These are phyloP conservation scores for Mesoligia furuncula DNA, from an alignment of 2,888 invertebrate species.

Conservation along the genomic window DNA sequence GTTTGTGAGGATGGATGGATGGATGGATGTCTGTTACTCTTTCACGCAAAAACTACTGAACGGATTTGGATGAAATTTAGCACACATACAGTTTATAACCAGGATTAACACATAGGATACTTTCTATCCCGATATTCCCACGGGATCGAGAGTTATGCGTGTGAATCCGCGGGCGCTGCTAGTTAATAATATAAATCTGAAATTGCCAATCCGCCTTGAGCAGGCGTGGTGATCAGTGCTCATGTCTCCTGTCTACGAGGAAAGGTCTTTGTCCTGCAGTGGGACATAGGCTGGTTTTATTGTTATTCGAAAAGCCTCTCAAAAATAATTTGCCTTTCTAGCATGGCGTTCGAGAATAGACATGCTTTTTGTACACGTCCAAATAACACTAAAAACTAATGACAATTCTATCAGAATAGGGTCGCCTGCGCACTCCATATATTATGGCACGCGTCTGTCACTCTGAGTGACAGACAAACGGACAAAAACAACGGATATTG, in stretches of 20 bases:
- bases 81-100: too few relatives aligned
- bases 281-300: not conserved
- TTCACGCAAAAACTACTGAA: too few relatives aligned
- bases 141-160: too few relatives aligned
- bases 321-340: not conserved
- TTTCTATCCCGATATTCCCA: too few relatives aligned
- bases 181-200: not conserved
- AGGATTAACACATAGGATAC: too few relatives aligned
- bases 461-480: constrained; percentile 75
- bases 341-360: not conserved
- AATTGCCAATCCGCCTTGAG: not conserved
- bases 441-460: constrained; percentile 56
- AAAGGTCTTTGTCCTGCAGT: not conserved
- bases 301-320: not conserved
- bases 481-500: constrained; percentile 78
- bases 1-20: too few relatives aligned
- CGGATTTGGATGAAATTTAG: too few relatives aligned
- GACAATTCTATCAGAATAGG: constrained; percentile 33
- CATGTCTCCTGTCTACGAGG: not conserved
- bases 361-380: not conserved
- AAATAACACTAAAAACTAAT: constrained; percentile 31
- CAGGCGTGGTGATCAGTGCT: not conserved
- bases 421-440: constrained; percentile 30
- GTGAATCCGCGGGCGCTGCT: too few relatives aligned
- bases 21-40: too few relatives aligned